These are phyloP conservation scores for Montipora sp. DNA, from an alignment of 64 coral and sea anemone species.

Conservation along the genomic window DNA sequence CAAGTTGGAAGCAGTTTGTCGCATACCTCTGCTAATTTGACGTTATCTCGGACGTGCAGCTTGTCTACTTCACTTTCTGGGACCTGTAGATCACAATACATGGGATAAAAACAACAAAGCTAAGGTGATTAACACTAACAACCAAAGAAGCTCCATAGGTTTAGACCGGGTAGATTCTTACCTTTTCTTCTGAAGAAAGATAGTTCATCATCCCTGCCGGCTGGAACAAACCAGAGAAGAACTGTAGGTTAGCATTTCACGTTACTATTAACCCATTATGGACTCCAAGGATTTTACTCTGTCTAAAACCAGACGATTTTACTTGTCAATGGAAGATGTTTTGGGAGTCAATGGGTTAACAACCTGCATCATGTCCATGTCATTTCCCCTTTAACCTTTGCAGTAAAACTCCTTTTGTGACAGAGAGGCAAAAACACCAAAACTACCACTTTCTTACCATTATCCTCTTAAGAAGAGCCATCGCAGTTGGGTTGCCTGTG, in stretches of 20 bases:
- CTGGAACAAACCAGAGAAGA: slow-evolving; percentile 14
- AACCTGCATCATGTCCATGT: too few species aligned
- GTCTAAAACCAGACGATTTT: too few species aligned
- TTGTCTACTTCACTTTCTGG: slow-evolving; percentile 88
- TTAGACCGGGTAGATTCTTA: background rate
- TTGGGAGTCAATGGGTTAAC: too few species aligned
- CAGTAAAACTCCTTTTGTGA: too few species aligned
- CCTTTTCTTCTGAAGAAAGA: slow-evolving; percentile 66
- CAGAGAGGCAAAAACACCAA: background rate
- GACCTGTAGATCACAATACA: slow-evolving; percentile 53
- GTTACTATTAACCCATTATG: background rate
- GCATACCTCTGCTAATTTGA: slow-evolving; percentile 90
- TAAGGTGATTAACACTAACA: too few species aligned
- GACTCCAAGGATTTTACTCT: background rate
- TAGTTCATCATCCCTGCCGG: slow-evolving; percentile 71
- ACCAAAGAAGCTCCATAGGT: too few species aligned
- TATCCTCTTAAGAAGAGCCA: slow-evolving; percentile 93
- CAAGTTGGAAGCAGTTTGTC: background rate
- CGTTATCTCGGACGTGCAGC: slow-evolving; percentile 90
- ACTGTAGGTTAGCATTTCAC: background rate
- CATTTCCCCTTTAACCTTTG: too few species aligned
- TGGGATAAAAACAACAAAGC: too few species aligned
- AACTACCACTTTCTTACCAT: slow-evolving; percentile 62
- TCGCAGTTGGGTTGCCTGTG: slow-evolving; percentile 94
- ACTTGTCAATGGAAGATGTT: too few species aligned